phyloP scores from a whole-genome alignment of 2,113 vertebrate genomes.

The Rhinichthys klamathensis region DNA sequence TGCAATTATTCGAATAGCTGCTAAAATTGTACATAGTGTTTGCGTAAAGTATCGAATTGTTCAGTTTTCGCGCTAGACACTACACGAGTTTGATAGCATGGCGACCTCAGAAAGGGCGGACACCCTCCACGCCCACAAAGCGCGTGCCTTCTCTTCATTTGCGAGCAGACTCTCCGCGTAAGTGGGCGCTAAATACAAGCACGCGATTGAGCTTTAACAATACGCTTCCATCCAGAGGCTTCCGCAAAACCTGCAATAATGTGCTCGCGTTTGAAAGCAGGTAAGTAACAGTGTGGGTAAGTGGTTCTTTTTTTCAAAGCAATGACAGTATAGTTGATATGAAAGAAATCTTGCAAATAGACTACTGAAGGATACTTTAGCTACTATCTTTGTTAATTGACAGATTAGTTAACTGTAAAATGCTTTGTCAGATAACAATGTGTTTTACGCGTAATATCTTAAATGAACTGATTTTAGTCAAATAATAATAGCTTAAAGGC shows the following conservation, averaged over 20 bases:
- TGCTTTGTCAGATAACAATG: neutral
- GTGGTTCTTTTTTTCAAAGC: neutral
- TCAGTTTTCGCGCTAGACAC: neutral
- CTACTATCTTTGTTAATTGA: neutral
- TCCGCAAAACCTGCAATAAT: neutral
- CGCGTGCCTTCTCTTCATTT: constrained; percentile 58
- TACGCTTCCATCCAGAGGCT: constrained; percentile 16
- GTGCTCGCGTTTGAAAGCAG: neutral
- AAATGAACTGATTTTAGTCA: neutral
- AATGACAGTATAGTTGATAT: neutral
- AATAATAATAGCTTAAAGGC: neutral
- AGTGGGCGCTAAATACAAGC: constrained; percentile 70
- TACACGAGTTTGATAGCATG: constrained; percentile 23
- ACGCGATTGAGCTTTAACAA: constrained; percentile 41
- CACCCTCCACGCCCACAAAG: constrained; percentile 65
- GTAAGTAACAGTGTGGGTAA: neutral
- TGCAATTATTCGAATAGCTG: neutral
- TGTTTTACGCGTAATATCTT: neutral
- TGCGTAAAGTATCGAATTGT: constrained; percentile 23
- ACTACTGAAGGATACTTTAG: neutral
- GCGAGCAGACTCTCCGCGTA: constrained; percentile 55
- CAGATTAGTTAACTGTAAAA: neutral
- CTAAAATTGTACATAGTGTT: neutral
- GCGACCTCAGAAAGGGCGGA: constrained; percentile 57
- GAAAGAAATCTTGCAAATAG: neutral